These are phyloP conservation scores for Grammomys surdaster DNA, from an alignment of 2,113 vertebrate species.

Conservation along the genomic window DNA sequence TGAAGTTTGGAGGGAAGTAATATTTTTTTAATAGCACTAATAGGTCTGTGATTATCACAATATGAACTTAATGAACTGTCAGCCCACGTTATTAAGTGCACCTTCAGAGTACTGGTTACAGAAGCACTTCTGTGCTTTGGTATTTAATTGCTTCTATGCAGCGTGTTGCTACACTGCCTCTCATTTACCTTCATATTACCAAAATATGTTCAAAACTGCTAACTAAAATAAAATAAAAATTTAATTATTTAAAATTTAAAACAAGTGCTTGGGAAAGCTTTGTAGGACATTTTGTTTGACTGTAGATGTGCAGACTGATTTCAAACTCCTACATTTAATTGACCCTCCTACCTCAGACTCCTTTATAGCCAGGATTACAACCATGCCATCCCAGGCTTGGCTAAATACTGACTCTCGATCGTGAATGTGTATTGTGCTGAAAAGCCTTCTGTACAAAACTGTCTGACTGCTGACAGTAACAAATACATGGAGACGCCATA, in stretches of 20 bases:
- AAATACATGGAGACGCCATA: background rate
- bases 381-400: background rate
- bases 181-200: conserved; percentile 13
- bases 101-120: background rate
- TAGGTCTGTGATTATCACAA: background rate
- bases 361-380: background rate
- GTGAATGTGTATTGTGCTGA: background rate
- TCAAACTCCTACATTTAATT: background rate
- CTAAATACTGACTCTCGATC: background rate
- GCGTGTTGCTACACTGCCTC: background rate
- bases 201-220: background rate
- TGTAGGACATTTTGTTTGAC: background rate
- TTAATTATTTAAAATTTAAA: background rate
- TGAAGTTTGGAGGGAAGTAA: conserved; percentile 45
- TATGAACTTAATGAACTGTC: conserved; percentile 36
- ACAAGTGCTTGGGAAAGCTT: background rate
- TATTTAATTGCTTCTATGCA: background rate
- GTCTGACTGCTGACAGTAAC: conserved; percentile 38
- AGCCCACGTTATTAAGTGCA: conserved; percentile 8
- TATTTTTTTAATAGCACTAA: conserved; percentile 23
- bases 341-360: background rate
- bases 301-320: background rate
- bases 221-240: background rate
- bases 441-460: background rate
- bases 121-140: background rate